Percentiles rank a stretch among this genome's conserved stretches.
These are phyloP conservation scores for Drosophila littoralis DNA, from an alignment of 1,140 invertebrate species.

Conservation along the genomic window DNA sequence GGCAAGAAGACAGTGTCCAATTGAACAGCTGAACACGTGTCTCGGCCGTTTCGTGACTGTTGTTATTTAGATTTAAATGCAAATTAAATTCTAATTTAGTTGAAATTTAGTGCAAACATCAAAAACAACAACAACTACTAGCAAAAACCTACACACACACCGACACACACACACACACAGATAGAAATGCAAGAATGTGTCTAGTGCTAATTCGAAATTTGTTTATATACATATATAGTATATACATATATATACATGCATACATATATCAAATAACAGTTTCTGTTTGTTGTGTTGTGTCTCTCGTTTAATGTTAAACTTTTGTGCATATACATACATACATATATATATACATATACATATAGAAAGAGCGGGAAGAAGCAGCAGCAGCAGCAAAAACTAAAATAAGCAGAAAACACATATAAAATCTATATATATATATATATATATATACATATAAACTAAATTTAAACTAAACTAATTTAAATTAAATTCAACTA, in stretches of 20 bases:
- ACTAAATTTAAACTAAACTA: constrained; percentile 41
- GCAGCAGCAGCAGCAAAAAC: background rate
- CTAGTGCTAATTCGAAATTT: constrained; percentile 62
- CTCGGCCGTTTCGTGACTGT: constrained; percentile 9
- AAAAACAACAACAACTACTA: constrained; percentile 11
- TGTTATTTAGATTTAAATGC: constrained; percentile 47
- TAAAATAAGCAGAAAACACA: constrained; percentile 8
- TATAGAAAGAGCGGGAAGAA: background rate
- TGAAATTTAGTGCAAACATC: constrained; percentile 76
- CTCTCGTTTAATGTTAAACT: background rate
- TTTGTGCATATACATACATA: constrained; percentile 6
- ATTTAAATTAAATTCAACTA: constrained; percentile 40
- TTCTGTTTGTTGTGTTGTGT: constrained; percentile 38
- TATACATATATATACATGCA: background rate
- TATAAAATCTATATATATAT: constrained; percentile 4
- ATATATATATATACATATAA: constrained; percentile 12
- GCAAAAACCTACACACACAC: constrained; percentile 22
- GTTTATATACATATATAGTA: background rate
- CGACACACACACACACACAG: constrained; percentile 9
- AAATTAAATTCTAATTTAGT: constrained; percentile 79
- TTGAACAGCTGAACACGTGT: constrained; percentile 43
- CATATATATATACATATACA: too few species aligned
- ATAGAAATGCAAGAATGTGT: constrained; percentile 40
- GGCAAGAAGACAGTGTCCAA: constrained; percentile 70
- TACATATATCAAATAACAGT: constrained; percentile 37